A percentile compares a stretch with the other conserved stretches of the same genome.
These are phyloP conservation scores for Palythoa caribaeorum DNA, from an alignment of 92 coral and sea anemone species.

Conservation along the genomic window DNA sequence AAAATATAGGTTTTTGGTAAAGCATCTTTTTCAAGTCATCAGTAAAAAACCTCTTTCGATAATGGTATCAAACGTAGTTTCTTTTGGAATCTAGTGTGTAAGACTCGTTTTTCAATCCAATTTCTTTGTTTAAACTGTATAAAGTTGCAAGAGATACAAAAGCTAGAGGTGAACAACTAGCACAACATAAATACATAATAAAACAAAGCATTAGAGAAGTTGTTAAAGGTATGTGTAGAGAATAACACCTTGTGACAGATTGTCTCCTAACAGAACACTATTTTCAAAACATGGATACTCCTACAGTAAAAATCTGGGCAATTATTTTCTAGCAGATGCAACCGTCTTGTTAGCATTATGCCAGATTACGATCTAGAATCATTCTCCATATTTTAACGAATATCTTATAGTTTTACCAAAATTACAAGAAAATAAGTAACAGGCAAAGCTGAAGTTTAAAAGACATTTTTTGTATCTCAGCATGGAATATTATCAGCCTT, in stretches of 20 bases:
- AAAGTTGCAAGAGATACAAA: not conserved
- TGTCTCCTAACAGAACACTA: not conserved
- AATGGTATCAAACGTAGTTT: not conserved
- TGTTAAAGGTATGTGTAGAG: not conserved
- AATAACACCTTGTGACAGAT: not conserved
- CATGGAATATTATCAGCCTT: too few relatives aligned
- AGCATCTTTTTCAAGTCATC: constrained; percentile 4
- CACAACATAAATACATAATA: not conserved
- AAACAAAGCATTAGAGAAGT: not conserved
- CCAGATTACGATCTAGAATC: too few relatives aligned
- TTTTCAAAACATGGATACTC: not conserved
- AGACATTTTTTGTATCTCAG: too few relatives aligned
- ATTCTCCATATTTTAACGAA: too few relatives aligned
- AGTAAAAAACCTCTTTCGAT: not conserved
- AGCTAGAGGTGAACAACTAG: not conserved
- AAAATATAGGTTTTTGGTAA: constrained; percentile 3
- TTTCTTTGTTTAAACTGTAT: constrained; percentile 14
- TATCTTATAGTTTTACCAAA: too few relatives aligned
- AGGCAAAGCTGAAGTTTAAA: too few relatives aligned
- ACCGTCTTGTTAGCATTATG: too few relatives aligned
- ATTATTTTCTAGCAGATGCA: too few relatives aligned
- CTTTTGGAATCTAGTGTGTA: not conserved
- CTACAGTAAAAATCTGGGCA: too few relatives aligned
- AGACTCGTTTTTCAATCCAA: not conserved
- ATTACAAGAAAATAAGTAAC: too few relatives aligned